Evolutionary conservation across 2,113 vertebrate species (phyloP).

Genomic region (Theropithecus gelada): DNA sequence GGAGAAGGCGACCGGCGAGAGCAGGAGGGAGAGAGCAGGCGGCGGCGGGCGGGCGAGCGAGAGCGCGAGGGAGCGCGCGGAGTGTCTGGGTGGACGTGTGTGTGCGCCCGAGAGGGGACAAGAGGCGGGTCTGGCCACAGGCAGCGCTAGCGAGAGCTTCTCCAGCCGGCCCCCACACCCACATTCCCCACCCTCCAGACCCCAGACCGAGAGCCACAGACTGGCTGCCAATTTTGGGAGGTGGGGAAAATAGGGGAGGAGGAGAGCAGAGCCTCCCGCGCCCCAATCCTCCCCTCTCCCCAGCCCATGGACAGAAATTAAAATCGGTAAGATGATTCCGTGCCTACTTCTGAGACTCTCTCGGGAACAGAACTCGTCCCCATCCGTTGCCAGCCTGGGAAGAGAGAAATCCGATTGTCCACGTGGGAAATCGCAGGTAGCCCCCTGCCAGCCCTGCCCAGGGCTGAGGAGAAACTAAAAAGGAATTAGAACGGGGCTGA

Average conservation of each 20-base stretch:
- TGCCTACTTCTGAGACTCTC: constrained; percentile 66
- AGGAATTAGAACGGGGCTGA: background rate
- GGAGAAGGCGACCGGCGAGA: constrained; percentile 67
- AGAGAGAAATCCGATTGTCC: constrained; percentile 26
- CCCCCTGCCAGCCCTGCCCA: background rate
- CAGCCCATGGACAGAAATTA: background rate
- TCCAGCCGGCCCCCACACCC: constrained; percentile 63
- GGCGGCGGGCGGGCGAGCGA: constrained; percentile 70
- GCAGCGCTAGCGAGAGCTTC: constrained; percentile 94
- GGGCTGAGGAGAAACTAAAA: background rate
- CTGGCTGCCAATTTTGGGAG: constrained; percentile 67
- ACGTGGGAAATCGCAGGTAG: constrained; percentile 26
- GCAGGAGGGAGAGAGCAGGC: constrained; percentile 70
- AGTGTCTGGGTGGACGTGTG: constrained; percentile 85
- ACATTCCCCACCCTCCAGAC: constrained; percentile 73
- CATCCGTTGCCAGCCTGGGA: constrained; percentile 18
- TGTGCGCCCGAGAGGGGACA: constrained; percentile 91
- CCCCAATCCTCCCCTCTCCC: background rate
- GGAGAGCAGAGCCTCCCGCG: background rate
- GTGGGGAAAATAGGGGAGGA: constrained; percentile 15
- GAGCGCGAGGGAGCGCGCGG: constrained; percentile 89
- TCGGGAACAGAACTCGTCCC: constrained; percentile 25
- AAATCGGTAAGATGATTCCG: background rate
- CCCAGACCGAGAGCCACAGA: constrained; percentile 59
- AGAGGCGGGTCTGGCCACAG: constrained; percentile 91